Base-by-base conservation (phyloP, 2,797 vertebrate species). In the Coregonus ussuriensis region DNA sequence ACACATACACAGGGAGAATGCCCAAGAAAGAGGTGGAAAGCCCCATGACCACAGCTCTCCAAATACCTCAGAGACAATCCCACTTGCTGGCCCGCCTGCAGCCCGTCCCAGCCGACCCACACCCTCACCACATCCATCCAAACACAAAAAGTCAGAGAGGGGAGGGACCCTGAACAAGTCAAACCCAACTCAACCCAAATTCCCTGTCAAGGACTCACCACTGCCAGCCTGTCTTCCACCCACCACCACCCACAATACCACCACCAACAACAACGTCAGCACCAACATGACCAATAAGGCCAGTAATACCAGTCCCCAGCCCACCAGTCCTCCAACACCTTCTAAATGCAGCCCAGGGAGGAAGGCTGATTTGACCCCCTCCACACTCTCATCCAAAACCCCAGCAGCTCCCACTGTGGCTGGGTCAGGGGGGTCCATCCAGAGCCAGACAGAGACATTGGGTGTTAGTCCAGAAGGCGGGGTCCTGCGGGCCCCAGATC, bases 401-500 rank as follows among this genome's bases (percentile, higher is more conserved):
- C 84, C 90, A 77, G 83, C 72, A 5, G 85, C 89, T 41, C 83
- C 86, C 71, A 82, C 75, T 47, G 75, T 74, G 14, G 59, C 76
- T 0, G 77, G 83, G 18, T 85, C 87, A 0, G 0, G 81, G n/a
- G 21, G 5, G 21, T 63, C 59, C 18, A 77, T 25, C 29, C 71
- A 9, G 79, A 79, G 21, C 56, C 77, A 1, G 0, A 75, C 65
- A 80, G 84, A 84, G 77, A 81, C 86, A 1, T 65, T 31, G 11
- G 62, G 76, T 5, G 84, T 14, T 18, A 29, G 25, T 54, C 47
- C 51, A 89, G 47, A 93, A 86, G 76, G 92, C 87, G 84, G 93
- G 78, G 62, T 76, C 66, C 91, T 93, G 37, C 89, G 41, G 1
- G 95, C 95, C 71, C 94, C 94, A 0, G 93, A 95, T 77, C 92